Base-by-base conservation (phyloP, 2,888 invertebrate species). In the Platycheirus rosarum region DNA sequence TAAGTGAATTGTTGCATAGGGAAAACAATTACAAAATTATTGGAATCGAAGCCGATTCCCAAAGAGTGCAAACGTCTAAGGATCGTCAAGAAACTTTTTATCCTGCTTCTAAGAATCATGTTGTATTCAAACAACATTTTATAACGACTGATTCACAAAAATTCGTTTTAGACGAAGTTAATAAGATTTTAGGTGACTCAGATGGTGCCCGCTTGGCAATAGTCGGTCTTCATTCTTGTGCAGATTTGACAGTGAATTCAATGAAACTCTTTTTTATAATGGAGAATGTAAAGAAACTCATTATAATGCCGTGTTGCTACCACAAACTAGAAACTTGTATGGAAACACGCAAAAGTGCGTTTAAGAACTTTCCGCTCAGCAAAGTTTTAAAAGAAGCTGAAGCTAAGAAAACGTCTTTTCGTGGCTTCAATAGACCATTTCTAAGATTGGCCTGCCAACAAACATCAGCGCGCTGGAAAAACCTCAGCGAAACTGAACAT, bases 251-350 rank as follows among this genome's bases (percentile, higher is more conserved):
- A 42, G 91, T 95, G 18, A 92, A 92, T 66, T 93, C 94, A 7
- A 92, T 95, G 55, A 92, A 93, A 85, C 89, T 95, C 85, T 96
- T 95, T 89, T 87, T 92, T 42, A 90, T 92, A 86, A 92, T 94
- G 88, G 87, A 91, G 6, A 88, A 90, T 35, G 93, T 93, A 0
- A 91, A 91, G 77, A 89, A 92, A 13, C 88, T 95, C 18, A 91
- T 94, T 48, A 91, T 95, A 11, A 93, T 96, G 92, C 94, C 96
- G 2, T 96, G 96, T 87, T 96, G 96, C 87, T 96, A 96, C 86
- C 96, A 96, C 88, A 94, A 94, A 89, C 91, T 96, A 88, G 87
- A 90, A 62, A 74, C 51, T n/a, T 46, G 80, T 2, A 35, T 51
- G 7, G 60, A 73, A 26, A 1, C n/a, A 2, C 18, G 13, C 11